Percentiles rank a stretch among this genome's conserved stretches.
Evolutionary conservation across 2,113 vertebrate genomes (phyloP).

Genomic region (Elaphurus davidianus): DNA sequence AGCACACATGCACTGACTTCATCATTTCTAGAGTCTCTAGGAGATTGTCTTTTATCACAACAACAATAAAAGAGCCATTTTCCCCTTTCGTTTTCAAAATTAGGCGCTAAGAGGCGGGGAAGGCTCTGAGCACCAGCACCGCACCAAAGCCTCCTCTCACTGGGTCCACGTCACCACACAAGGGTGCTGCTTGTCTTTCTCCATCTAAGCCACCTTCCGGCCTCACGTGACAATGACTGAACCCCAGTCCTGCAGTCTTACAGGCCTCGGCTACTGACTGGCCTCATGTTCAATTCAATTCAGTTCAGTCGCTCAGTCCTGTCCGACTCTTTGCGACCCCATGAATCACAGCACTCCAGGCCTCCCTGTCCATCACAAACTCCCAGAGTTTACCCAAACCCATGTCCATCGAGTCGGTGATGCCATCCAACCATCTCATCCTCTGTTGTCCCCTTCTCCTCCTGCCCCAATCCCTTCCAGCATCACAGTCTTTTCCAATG

Average conservation of each 20-base stretch:
- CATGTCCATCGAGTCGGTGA: too few relatives aligned
- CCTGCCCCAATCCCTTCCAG: too few relatives aligned
- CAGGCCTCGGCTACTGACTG: background rate
- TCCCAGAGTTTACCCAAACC: too few relatives aligned
- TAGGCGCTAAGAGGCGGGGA: too few relatives aligned
- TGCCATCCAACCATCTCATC: too few relatives aligned
- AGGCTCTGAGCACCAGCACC: fast-evolving
- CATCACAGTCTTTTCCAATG: too few relatives aligned
- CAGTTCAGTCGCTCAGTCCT: too few relatives aligned
- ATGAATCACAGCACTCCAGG: too few relatives aligned
- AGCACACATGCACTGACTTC: background rate
- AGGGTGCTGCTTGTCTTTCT: fast-evolving
- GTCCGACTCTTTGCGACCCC: too few relatives aligned
- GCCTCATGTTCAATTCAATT: background rate
- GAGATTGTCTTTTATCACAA: background rate
- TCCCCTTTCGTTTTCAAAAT: background rate
- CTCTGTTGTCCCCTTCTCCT: too few relatives aligned
- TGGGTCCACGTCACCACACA: fast-evolving
- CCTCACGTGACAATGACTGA: fast-evolving
- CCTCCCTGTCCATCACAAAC: too few relatives aligned
- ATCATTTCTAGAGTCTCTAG: background rate
- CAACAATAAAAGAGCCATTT: background rate
- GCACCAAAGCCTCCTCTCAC: fast-evolving
- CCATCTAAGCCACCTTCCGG: background rate
- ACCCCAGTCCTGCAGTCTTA: background rate